Percentiles rank a stretch among this genome's conserved stretches.
Conservation (phyloP, 1,140 invertebrate genomes). For the Chironomus tepperi region DNA sequence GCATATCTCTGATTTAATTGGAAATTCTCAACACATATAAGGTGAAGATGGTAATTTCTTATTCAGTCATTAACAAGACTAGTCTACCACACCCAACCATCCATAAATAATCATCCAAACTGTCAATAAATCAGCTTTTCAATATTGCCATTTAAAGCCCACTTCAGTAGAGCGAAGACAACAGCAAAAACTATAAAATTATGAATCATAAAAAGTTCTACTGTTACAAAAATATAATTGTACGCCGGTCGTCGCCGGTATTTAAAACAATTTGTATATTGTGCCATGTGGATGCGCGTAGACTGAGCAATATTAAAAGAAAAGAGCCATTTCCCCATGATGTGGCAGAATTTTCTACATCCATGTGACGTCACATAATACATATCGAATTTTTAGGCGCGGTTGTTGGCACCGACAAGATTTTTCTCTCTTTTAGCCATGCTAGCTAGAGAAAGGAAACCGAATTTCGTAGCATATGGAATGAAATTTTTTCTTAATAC, state of each 20-base stretch:
- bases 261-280: constrained; percentile 14
- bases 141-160: no score
- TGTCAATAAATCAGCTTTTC: no score
- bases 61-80: no score
- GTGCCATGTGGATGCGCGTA: background rate
- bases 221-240: background rate
- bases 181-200: background rate
- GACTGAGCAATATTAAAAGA: background rate
- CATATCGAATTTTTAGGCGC: background rate
- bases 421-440: no score
- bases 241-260: background rate
- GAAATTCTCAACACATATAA: no score
- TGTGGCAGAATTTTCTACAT: background rate
- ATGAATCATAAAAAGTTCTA: background rate
- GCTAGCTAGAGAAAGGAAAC: background rate
- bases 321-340: background rate
- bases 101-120: no score
- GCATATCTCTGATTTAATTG: no score
- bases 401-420: background rate
- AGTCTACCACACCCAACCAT: no score
- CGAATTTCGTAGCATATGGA: background rate
- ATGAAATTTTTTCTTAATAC: background rate
- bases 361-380: background rate
- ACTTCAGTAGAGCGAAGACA: no score
- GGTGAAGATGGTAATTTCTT: no score